These are phyloP conservation scores for Telmatherina bonti DNA, from an alignment of 2,797 vertebrate species.

Conservation along the genomic window DNA sequence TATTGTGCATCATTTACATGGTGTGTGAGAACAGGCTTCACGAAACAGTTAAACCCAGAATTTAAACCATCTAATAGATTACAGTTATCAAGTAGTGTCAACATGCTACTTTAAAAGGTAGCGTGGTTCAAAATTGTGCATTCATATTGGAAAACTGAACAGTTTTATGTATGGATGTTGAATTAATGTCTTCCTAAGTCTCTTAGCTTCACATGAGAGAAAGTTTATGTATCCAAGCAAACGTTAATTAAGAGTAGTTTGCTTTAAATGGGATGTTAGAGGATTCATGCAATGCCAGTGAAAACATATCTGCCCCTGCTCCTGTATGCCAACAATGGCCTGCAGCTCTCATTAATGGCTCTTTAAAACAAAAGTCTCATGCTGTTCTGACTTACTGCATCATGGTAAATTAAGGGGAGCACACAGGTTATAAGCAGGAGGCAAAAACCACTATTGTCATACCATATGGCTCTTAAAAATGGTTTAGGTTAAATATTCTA, in stretches of 20 bases:
- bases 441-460: conserved; percentile 22
- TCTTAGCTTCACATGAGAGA: not conserved
- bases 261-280: conserved; percentile 56
- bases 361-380: conserved; percentile 40
- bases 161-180: conserved; percentile 38
- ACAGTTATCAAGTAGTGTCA: not conserved
- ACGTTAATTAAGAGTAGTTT: conserved; percentile 57
- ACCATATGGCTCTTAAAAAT: conserved; percentile 2
- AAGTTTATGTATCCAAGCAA: conserved; percentile 40
- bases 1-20: conserved; percentile 64
- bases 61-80: conserved; percentile 10
- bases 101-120: conserved; percentile 50
- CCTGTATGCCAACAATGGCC: conserved; percentile 40
- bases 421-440: conserved; percentile 42
- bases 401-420: conserved; percentile 45
- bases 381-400: conserved; percentile 32
- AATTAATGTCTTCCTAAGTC: not conserved
- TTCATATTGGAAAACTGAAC: conserved; percentile 34
- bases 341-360: conserved; percentile 43
- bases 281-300: conserved; percentile 46
- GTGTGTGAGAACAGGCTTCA: conserved; percentile 11
- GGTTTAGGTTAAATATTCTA: not conserved
- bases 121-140: conserved; percentile 21
- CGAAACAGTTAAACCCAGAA: not conserved
- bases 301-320: conserved; percentile 39